A percentile compares a stretch with the other conserved stretches of the same genome.
phyloP scores from a whole-genome alignment of 2,888 invertebrate species.

The Torymus auratus region DNA sequence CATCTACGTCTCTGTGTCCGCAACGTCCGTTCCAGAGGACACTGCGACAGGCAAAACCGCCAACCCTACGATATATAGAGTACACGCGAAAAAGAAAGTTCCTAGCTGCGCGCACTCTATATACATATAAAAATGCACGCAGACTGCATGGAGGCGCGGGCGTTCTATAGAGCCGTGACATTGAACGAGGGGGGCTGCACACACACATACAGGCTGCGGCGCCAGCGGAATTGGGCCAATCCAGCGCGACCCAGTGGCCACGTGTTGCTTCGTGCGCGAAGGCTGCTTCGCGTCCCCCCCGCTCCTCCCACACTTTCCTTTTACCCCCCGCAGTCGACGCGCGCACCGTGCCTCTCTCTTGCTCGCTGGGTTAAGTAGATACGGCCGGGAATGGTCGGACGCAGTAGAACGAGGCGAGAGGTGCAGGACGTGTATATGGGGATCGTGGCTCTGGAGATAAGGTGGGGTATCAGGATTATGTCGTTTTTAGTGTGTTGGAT shows the following conservation, averaged over 20 bases:
- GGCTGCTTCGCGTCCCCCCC: neutral
- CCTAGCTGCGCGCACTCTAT: no score
- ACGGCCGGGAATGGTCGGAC: slow-evolving; percentile 26
- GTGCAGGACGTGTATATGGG: no score
- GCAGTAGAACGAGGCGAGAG: no score
- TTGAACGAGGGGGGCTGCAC: slow-evolving; percentile 41
- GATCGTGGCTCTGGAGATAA: no score
- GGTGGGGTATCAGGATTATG: no score
- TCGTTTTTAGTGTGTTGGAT: no score
- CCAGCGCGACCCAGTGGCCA: slow-evolving; percentile 54
- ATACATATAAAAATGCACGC: neutral
- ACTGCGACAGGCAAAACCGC: no score
- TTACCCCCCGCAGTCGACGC: neutral
- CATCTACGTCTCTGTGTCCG: no score
- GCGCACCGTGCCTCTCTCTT: neutral
- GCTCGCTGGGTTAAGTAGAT: slow-evolving; percentile 10
- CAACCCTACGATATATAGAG: no score
- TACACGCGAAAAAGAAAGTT: no score
- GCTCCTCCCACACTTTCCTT: neutral
- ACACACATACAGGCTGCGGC: slow-evolving; percentile 7
- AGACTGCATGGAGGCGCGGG: neutral
- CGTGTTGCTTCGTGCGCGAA: slow-evolving; percentile 54
- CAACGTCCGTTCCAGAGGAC: no score
- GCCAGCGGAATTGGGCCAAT: slow-evolving; percentile 54
- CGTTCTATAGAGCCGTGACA: slow-evolving; percentile 47